Evolutionary conservation across 1,140 invertebrate species (phyloP), one percentile per base, ranked within the genome.

Genomic region (Harlomillsia oculata): DNA sequence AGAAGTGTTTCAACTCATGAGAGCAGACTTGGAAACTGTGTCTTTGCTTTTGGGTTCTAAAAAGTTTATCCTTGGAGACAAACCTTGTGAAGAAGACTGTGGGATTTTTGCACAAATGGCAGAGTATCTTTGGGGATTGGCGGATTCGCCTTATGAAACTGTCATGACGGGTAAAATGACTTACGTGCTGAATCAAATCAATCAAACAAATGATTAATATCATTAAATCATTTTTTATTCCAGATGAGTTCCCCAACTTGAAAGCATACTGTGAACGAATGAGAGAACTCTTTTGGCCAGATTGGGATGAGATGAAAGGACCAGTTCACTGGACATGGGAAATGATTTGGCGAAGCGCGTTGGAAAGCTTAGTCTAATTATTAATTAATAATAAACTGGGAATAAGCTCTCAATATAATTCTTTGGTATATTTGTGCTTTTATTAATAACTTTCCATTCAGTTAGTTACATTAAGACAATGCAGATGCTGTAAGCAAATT

Each of bases 31-130:
- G 9, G 5, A 37, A 29, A 53, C 54, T 13, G 37, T 62, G 13
- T 49, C 45, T 13, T 14, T 14, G 8, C 6, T 53, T 23, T 28
- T 60, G 59, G 64, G 11, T 41, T 52, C 59, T 11, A 57, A 54
- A 11, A 25, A 25, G n/a, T 75, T 68, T 54, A 59, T 74, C 21
- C 60, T 71, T 46, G 73, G 73, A 3, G 64, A 72, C 5, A 43
- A 67, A 30, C 70, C 72, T 0, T 60, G 56, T 34, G 69, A 71
- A 52, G 68, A 68, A n/a, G 73, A 75, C 56, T 74, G 72, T 65
- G 60, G 69, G 8, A 44, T 74, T 26, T 75, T 75, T 66, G 73
- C 70, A 6, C 68, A 71, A 63, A 40, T 75, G 39, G 60, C 59
- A 4, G 69, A 71, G 62, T 61, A 72, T n/a, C 45, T 69, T 21